These are phyloP conservation scores for Anoplopoma fimbria DNA, from an alignment of 2,113 vertebrate genomes.

Conservation along the genomic window DNA sequence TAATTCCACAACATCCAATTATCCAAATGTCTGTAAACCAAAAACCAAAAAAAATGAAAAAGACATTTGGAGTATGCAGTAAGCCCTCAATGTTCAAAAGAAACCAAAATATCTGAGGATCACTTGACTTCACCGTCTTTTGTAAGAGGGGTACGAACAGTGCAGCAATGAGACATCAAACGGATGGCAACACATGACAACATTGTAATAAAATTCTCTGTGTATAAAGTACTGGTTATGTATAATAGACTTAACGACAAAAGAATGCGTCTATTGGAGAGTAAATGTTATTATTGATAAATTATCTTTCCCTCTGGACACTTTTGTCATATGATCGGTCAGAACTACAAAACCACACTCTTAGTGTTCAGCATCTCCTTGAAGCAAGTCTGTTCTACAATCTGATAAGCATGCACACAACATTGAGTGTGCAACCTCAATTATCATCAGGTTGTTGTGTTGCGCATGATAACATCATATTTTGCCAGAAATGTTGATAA, in stretches of 20 bases:
- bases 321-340: background rate
- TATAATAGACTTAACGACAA: slow-evolving; percentile 17
- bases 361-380: too few relatives aligned
- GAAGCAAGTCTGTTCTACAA: background rate
- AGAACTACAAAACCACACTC: background rate
- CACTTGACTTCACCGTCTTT: slow-evolving; percentile 3
- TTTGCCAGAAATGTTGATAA: background rate
- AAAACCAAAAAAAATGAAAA: slow-evolving; percentile 9
- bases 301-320: too few relatives aligned
- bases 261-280: background rate
- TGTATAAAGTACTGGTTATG: slow-evolving; percentile 3
- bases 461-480: background rate
- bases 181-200: slow-evolving; percentile 10
- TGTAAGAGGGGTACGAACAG: background rate
- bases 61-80: background rate
- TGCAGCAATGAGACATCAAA: slow-evolving; percentile 13
- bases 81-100: background rate
- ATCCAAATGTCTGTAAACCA: slow-evolving; percentile 44
- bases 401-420: background rate
- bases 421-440: too few relatives aligned
- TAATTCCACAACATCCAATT: slow-evolving; percentile 53
- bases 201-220: background rate
- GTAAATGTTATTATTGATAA: slow-evolving; percentile 6
- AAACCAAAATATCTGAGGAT: background rate
- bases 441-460: too few relatives aligned